Evolutionary conservation across 2,888 invertebrate species (phyloP).

Genomic region (Meloe dianella): DNA sequence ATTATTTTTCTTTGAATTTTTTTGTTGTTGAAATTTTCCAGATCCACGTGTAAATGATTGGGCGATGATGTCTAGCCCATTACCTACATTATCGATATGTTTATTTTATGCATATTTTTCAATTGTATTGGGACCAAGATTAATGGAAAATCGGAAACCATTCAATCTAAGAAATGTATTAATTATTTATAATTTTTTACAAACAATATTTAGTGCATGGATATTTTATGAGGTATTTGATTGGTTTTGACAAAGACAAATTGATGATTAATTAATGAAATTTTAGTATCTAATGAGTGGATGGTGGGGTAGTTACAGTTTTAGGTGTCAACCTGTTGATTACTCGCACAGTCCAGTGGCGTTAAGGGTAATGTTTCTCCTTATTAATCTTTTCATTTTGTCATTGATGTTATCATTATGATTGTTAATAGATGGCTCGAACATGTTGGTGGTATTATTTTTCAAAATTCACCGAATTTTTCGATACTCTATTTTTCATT

Average conservation of each 20-base stretch:
- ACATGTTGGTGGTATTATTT: conserved; percentile 96
- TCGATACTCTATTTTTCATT: conserved; percentile 94
- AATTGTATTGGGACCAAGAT: conserved; percentile 78
- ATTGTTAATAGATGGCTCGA: conserved; percentile 70
- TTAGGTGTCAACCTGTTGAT: conserved; percentile 82
- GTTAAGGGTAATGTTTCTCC: conserved; percentile 66
- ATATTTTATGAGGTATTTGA: conserved; percentile 78
- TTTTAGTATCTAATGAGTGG: conserved; percentile 64
- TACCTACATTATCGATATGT: conserved; percentile 89
- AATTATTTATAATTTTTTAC: conserved; percentile 86
- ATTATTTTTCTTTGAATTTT: too few relatives aligned
- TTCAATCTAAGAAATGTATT: conserved; percentile 80
- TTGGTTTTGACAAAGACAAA: too few relatives aligned
- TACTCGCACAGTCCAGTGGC: conserved; percentile 73
- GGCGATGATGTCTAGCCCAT: conserved; percentile 93
- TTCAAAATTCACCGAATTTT: conserved; percentile 92
- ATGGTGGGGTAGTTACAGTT: conserved; percentile 78
- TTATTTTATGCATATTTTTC: conserved; percentile 87
- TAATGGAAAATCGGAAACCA: conserved; percentile 91
- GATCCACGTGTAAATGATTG: conserved; percentile 89
- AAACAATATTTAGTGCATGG: conserved; percentile 90
- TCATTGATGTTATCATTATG: conserved; percentile 12
- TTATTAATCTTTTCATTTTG: conserved; percentile 48
- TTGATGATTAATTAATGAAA: conserved; percentile 13
- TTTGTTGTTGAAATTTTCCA: conserved; percentile 60